phyloP scores from a whole-genome alignment of 2,113 vertebrate genomes.

The Capreolus pygargus region DNA sequence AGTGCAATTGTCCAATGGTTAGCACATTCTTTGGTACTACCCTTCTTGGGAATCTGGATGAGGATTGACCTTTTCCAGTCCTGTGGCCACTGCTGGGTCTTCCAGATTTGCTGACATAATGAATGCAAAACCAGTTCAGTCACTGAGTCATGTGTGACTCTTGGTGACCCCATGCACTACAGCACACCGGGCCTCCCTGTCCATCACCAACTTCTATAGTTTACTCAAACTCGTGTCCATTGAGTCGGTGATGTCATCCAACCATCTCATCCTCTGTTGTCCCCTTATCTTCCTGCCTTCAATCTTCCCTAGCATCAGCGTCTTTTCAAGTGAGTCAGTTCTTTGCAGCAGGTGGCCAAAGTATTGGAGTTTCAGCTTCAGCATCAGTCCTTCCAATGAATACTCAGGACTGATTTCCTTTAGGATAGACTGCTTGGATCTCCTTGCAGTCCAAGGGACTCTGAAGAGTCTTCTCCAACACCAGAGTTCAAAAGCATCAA shows the following conservation, averaged over 20 bases:
- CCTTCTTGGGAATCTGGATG: background rate
- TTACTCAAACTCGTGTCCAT: background rate
- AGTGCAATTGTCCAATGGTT: background rate
- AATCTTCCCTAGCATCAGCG: background rate
- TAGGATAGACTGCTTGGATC: background rate
- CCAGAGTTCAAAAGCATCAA: background rate
- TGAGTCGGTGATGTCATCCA: background rate
- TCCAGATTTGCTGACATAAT: background rate
- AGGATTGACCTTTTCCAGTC: background rate
- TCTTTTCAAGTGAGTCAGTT: background rate
- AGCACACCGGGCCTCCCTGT: background rate
- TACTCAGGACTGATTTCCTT: background rate
- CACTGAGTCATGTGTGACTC: background rate
- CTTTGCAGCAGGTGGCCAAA: background rate
- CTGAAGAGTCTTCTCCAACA: background rate
- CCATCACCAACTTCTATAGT: background rate
- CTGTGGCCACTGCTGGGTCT: background rate
- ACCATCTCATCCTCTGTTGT: background rate
- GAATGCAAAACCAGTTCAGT: background rate
- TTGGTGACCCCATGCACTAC: background rate
- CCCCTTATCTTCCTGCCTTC: background rate
- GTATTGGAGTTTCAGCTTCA: background rate
- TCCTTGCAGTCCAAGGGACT: background rate
- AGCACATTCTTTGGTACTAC: background rate
- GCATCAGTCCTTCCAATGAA: background rate